Evolutionary conservation across 2,888 invertebrate species (phyloP).

Genomic region (Drosophila glabriapex): DNA sequence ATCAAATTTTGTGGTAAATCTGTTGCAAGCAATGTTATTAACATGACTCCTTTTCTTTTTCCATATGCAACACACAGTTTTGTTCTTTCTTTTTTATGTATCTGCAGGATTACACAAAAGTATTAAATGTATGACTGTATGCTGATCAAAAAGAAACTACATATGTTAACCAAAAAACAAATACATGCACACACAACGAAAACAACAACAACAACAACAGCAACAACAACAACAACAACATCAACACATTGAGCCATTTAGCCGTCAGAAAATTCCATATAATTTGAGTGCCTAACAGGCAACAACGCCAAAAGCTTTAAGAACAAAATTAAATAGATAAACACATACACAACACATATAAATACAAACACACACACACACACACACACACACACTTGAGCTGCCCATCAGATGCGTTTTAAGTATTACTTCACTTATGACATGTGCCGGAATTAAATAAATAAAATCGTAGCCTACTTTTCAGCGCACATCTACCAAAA

Average conservation of each 20-base stretch:
- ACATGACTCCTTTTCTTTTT: slow-evolving; percentile 50
- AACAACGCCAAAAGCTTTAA: slow-evolving; percentile 27
- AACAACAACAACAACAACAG: slow-evolving; percentile 19
- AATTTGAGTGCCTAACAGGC: slow-evolving; percentile 32
- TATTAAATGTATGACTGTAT: slow-evolving; percentile 45
- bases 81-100: slow-evolving; percentile 33
- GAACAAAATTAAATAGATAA: slow-evolving; percentile 37
- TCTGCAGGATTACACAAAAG: slow-evolving; percentile 42
- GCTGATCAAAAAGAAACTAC: slow-evolving; percentile 38
- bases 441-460: slow-evolving; percentile 30
- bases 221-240: slow-evolving; percentile 17
- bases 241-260: slow-evolving; percentile 21
- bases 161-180: slow-evolving; percentile 32
- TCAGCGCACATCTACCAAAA: slow-evolving; percentile 17
- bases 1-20: slow-evolving; percentile 21
- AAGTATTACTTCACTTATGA: slow-evolving; percentile 39
- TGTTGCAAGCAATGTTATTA: slow-evolving; percentile 61
- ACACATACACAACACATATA: slow-evolving; percentile 6
- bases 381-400: slow-evolving; percentile 5
- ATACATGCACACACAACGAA: slow-evolving; percentile 22
- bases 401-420: slow-evolving; percentile 30
- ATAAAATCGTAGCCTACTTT: slow-evolving; percentile 31
- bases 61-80: slow-evolving; percentile 17
- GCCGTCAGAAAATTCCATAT: slow-evolving; percentile 31
- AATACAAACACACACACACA: background rate